These are phyloP conservation scores for Temnothorax curvispinosus DNA, from an alignment of 1,140 invertebrate species.

Conservation along the genomic window DNA sequence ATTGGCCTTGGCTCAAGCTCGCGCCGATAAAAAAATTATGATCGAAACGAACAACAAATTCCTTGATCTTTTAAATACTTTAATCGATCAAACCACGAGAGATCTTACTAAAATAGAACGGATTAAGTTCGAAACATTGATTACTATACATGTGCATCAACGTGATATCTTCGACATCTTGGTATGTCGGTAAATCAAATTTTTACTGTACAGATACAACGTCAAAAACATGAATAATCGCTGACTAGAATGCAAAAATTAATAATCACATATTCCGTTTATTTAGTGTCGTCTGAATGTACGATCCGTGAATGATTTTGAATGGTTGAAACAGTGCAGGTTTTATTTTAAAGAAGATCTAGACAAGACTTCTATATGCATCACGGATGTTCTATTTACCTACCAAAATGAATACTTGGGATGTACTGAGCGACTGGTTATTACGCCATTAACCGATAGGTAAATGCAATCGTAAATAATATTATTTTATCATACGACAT, in stretches of 20 bases:
- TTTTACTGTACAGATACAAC: neutral
- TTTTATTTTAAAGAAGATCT: conserved; percentile 98
- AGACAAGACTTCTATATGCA: conserved; percentile 96
- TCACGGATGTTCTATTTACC: conserved; percentile 97
- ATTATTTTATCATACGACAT: neutral
- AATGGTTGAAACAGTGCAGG: conserved; percentile 98
- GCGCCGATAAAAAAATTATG: conserved; percentile 98
- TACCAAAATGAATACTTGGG: conserved; percentile 99
- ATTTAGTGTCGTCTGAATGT: conserved; percentile 93
- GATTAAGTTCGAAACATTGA: conserved; percentile 98
- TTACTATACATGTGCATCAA: conserved; percentile 99
- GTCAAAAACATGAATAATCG: neutral
- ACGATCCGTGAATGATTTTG: conserved; percentile 96
- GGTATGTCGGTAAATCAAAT: conserved; percentile 86
- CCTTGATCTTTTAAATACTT: conserved; percentile 95
- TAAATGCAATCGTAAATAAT: conserved; percentile 78
- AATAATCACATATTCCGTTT: neutral
- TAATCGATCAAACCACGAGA: conserved; percentile 98
- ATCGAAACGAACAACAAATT: conserved; percentile 97
- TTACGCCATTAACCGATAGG: conserved; percentile 98
- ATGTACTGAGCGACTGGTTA: conserved; percentile 97
- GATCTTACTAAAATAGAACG: conserved; percentile 96
- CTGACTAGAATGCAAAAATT: neutral
- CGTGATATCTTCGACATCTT: conserved; percentile 98
- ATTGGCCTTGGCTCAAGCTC: conserved; percentile 94